These are phyloP conservation scores for Vollenhovia emeryi DNA, from an alignment of 1,140 invertebrate species.

Conservation along the genomic window DNA sequence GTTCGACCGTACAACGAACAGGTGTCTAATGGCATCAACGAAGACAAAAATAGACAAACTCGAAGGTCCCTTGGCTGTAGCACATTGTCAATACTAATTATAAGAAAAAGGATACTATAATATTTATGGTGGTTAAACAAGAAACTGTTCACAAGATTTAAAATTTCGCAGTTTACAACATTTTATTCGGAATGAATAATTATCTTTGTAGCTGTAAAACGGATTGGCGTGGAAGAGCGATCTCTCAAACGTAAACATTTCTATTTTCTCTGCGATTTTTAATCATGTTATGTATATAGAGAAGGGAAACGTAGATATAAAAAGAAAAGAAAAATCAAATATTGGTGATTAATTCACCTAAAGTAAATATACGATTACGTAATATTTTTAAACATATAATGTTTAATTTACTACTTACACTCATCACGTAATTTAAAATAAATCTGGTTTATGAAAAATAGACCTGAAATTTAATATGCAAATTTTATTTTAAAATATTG, in stretches of 20 bases:
- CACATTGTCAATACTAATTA: not conserved
- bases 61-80: not conserved
- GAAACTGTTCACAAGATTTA: not conserved
- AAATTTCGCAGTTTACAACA: not conserved
- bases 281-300: no score
- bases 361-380: not conserved
- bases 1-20: conserved; percentile 9
- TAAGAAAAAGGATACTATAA: not conserved
- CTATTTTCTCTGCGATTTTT: not conserved
- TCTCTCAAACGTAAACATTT: not conserved
- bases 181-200: not conserved
- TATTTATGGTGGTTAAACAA: not conserved
- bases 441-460: not conserved
- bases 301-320: no score
- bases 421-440: not conserved
- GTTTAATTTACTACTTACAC: not conserved
- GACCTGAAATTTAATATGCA: no score
- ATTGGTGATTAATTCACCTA: not conserved
- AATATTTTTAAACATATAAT: not conserved
- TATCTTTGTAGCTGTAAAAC: not conserved
- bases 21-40: conserved; percentile 18
- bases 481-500: not conserved
- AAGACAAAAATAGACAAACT: conserved; percentile 1
- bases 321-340: not conserved
- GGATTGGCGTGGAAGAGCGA: not conserved